These are phyloP conservation scores for Ceuthmochares aereus DNA, from an alignment of 2,113 vertebrate species.

Conservation along the genomic window DNA sequence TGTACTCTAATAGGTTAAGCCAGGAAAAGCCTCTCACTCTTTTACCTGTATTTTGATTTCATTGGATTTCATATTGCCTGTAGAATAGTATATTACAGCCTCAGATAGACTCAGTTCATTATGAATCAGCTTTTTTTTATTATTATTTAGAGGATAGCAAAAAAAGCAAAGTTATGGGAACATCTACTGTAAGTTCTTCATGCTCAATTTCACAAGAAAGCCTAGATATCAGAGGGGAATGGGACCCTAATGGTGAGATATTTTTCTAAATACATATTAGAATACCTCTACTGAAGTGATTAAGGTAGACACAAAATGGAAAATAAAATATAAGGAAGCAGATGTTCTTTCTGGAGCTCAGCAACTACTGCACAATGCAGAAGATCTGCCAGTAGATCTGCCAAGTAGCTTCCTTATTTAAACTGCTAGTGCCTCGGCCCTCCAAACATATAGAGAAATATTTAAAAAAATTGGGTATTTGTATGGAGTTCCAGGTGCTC, in stretches of 20 bases:
- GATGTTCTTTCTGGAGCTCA: not conserved
- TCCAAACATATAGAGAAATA: not conserved
- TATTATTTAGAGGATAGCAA: not conserved
- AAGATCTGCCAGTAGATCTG: fast-evolving
- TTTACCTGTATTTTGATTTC: not conserved
- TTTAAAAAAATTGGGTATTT: not conserved
- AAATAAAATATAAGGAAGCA: not conserved
- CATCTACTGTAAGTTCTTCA: not conserved
- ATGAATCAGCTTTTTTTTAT: not conserved
- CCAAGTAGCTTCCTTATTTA: not conserved
- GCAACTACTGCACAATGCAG: fast-evolving
- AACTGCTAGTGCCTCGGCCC: not conserved
- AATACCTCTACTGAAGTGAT: not conserved
- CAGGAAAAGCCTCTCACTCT: not conserved
- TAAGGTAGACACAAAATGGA: not conserved
- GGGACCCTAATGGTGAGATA: too few species aligned
- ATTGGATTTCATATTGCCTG: not conserved
- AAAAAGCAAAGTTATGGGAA: not conserved
- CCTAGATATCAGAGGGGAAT: not conserved
- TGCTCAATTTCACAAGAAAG: not conserved
- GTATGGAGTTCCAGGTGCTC: not conserved
- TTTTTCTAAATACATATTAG: not conserved
- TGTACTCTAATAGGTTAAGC: not conserved
- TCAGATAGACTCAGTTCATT: not conserved
- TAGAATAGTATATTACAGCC: not conserved